Evolutionary conservation across 2,797 vertebrate species (phyloP).

Genomic region (Coracias cyanogaster): DNA sequence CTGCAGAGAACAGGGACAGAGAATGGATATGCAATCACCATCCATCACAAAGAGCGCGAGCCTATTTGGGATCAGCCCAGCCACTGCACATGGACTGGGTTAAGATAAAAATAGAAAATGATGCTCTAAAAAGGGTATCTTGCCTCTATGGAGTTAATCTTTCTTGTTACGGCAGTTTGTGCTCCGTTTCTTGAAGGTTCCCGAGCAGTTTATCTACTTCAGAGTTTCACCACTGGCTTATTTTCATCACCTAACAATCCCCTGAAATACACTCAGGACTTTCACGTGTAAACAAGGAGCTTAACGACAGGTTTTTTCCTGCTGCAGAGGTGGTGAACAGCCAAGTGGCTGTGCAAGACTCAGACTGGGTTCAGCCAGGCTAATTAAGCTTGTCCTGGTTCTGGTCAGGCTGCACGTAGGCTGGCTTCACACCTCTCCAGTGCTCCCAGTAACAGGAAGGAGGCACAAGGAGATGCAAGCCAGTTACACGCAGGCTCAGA

Average conservation of each 20-base stretch:
- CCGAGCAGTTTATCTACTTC: neutral
- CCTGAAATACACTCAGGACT: neutral
- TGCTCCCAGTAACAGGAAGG: neutral
- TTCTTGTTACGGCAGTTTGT: neutral
- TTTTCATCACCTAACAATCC: neutral
- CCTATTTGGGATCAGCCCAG: neutral
- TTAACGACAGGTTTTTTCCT: neutral
- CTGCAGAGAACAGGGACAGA: neutral
- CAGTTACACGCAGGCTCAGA: neutral
- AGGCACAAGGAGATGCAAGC: neutral
- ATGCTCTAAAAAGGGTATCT: neutral
- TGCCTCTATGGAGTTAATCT: neutral
- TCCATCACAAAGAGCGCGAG: neutral
- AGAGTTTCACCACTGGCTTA: neutral
- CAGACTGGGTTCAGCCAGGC: neutral
- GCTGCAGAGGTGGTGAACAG: neutral
- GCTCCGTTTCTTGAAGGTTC: neutral
- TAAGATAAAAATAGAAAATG: constrained; percentile 20
- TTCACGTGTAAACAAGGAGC: neutral
- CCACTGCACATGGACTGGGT: neutral
- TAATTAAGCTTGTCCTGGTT: neutral
- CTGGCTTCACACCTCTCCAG: neutral
- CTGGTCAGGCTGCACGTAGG: neutral
- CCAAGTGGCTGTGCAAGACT: neutral
- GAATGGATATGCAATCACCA: neutral